phyloP scores from a whole-genome alignment of 1,140 invertebrate species.

The Monomorium pharaonis region DNA sequence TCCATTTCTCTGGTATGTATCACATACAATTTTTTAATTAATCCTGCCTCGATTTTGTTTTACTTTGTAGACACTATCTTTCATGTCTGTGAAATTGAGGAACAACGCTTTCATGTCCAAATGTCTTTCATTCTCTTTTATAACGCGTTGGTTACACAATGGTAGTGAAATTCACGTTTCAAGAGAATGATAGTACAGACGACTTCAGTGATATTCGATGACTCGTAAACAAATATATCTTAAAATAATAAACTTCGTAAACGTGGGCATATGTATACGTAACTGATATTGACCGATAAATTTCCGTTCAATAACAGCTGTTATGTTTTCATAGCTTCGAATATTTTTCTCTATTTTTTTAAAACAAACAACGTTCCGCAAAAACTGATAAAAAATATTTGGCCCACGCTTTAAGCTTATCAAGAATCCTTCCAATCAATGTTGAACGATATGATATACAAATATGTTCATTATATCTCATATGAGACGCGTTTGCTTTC shows the following conservation, averaged over 20 bases:
- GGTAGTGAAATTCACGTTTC: background rate
- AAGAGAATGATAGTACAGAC: background rate
- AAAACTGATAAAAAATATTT: constrained; percentile 44
- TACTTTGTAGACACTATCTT: background rate
- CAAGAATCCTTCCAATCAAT: background rate
- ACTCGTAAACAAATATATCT: constrained; percentile 25
- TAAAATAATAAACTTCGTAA: constrained; percentile 53
- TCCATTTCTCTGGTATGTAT: background rate
- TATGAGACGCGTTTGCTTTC: background rate
- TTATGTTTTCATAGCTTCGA: constrained; percentile 31
- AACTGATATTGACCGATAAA: constrained; percentile 32
- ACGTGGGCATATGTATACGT: background rate
- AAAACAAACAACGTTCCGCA: constrained; percentile 21
- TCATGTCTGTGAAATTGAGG: background rate
- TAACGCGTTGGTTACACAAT: background rate
- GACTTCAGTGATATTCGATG: constrained; percentile 10
- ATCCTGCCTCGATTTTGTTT: background rate
- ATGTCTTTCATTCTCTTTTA: background rate
- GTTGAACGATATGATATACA: background rate
- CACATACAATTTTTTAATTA: background rate
- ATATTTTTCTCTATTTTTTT: constrained; percentile 36
- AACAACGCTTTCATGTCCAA: background rate
- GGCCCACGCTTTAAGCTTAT: background rate
- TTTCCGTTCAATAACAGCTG: constrained; percentile 27
- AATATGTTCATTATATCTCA: background rate